Evolutionary conservation across 2,113 vertebrate species (phyloP).

Genomic region (Hydrolagus affinis): DNA sequence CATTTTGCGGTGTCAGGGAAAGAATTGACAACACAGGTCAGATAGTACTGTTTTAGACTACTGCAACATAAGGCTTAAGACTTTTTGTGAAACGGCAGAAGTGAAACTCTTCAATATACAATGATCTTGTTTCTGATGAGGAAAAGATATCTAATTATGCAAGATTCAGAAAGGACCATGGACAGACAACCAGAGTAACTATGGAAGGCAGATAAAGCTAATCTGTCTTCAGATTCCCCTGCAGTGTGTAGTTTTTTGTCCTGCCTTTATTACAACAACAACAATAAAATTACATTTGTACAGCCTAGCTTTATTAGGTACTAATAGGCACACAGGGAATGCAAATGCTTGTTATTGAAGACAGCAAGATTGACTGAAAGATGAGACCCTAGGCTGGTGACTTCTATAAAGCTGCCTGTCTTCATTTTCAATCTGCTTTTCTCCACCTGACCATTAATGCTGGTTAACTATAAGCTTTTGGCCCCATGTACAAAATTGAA

Average conservation of each 20-base stretch:
- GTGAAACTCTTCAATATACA: neutral
- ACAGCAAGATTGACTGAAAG: neutral
- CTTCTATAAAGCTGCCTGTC: neutral
- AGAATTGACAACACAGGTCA: neutral
- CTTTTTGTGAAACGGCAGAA: neutral
- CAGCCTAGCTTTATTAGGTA: no score
- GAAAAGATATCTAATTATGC: neutral
- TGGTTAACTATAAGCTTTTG: no score
- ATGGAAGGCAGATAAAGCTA: neutral
- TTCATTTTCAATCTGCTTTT: neutral
- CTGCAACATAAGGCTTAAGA: neutral
- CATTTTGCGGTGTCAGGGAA: neutral
- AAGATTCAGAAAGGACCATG: neutral
- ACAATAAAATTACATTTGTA: no score
- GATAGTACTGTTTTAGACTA: neutral
- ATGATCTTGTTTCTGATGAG: neutral
- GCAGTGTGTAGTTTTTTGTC: neutral
- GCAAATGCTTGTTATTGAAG: neutral
- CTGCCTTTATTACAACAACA: no score
- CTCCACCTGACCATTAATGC: no score
- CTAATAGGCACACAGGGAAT: neutral
- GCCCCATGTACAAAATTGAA: no score
- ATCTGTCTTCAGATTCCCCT: neutral
- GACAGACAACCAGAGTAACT: neutral
- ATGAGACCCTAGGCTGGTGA: neutral